These are phyloP conservation scores for Temnothorax curvispinosus DNA, from an alignment of 1,140 invertebrate species.

Conservation along the genomic window DNA sequence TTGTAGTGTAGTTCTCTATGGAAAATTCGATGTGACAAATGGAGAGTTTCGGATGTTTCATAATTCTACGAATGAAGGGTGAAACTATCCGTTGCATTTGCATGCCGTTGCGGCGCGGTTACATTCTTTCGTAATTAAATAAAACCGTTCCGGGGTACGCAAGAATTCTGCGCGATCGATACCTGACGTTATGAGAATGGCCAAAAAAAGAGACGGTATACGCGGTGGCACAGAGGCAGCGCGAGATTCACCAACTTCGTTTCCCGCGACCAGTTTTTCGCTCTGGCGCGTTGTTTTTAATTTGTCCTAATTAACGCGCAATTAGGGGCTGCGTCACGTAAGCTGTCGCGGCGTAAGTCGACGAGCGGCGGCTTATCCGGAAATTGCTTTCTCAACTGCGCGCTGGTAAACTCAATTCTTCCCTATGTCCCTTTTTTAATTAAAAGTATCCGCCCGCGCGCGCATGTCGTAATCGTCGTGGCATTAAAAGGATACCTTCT, in stretches of 20 bases:
- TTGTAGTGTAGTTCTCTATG: not conserved
- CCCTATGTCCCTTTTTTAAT: conserved; percentile 38
- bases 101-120: not conserved
- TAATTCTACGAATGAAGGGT: conserved; percentile 23
- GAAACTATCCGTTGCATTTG: not conserved
- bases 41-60: conserved; percentile 21
- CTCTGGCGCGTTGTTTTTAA: conserved; percentile 19
- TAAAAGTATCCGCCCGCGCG: not conserved
- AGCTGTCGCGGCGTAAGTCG: not conserved
- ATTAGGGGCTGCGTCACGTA: conserved; percentile 20
- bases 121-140: conserved; percentile 46
- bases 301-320: conserved; percentile 42
- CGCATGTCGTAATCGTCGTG: not conserved
- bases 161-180: conserved; percentile 2
- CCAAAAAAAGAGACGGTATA: not conserved
- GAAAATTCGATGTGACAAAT: conserved; percentile 30
- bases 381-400: conserved; percentile 23
- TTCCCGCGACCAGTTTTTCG: not conserved
- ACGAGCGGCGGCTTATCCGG: conserved; percentile 22
- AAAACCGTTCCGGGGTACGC: not conserved
- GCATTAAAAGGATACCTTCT: conserved; percentile 1
- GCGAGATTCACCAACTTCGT: not conserved
- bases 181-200: not conserved
- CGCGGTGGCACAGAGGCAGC: not conserved
- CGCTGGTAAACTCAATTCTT: conserved; percentile 18